Base-by-base conservation (phyloP, 64 coral and sea anemone species). In the Hydrozoanthus tunicans region DNA sequence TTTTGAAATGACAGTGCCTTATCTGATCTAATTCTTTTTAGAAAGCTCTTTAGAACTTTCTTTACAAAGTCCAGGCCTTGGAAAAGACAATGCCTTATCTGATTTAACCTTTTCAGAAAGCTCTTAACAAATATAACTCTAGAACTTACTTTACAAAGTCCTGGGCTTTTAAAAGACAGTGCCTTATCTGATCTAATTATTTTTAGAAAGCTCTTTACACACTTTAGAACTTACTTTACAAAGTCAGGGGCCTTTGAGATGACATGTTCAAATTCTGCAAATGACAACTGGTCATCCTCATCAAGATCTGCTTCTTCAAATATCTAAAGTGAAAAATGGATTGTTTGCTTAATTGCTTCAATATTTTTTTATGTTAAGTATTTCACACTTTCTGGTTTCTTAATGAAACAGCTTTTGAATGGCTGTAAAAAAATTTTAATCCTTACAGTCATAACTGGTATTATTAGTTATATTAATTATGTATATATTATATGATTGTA, bases 211-310 rank as follows among this genome's bases (percentile, higher is more conserved):
- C 15, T 13, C 51, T 53, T 9, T 62, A 8, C 52, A 54, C 69
- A 52, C 15, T 3, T 10, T 11, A 27, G 12, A 56, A 95, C 94
- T 93, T 95, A 99, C 97, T 99, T 95, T 12, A 99, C 94, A 90
- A 99, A 99, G 90, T 99, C 97, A 0, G 94, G 97, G 2, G 97
- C 97, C 58, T 99, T 99, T 6, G 97, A 99, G 78, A 99, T 99
- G 4, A 99, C 97, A 89, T 99, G 97, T 58, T 99, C 97, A 80
- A 99, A 99, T 81, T 99, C 97, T 70, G 97, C 97, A 86, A 99
- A 99, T 11, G 97, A 99, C 9, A 99, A 77, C 90, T 99, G 97
- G 17, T 93, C 96, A 53, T 99, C 97, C 53, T 99, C 97, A 90
- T 99, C 97, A 59, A 99, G 92, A 94, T 99, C 97, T 58, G 97